A percentile compares a stretch with the other conserved stretches of the same genome.
phyloP scores from a whole-genome alignment of 2,113 vertebrate species.

The Ploceus nigricollis region DNA sequence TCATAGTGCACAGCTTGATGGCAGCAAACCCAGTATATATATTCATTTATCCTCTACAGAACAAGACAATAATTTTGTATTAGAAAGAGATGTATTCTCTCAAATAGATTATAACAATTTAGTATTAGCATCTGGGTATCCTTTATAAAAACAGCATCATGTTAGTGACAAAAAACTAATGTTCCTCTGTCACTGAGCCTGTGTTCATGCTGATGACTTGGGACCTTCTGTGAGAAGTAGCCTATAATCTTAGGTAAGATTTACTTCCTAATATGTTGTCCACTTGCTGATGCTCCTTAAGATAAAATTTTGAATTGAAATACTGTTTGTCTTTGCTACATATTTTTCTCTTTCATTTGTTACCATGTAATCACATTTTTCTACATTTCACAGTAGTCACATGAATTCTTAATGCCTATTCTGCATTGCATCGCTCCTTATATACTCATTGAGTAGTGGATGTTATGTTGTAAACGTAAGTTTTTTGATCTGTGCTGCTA shows the following conservation, averaged over 20 bases:
- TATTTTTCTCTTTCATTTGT: not conserved
- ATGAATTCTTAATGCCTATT: not conserved
- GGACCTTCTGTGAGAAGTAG: not conserved
- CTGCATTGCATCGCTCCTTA: not conserved
- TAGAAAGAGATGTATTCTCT: not conserved
- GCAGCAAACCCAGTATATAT: not conserved
- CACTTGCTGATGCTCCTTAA: not conserved
- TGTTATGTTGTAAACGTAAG: not conserved
- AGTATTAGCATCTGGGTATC: not conserved
- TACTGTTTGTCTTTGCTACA: not conserved
- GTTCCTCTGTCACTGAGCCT: not conserved
- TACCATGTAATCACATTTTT: not conserved
- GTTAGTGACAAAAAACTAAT: not conserved
- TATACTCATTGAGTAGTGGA: not conserved
- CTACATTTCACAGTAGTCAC: not conserved
- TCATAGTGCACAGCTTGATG: not conserved
- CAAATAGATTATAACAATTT: not conserved
- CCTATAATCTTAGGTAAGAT: not conserved
- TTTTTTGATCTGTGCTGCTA: not conserved
- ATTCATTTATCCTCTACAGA: not conserved
- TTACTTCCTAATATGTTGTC: not conserved
- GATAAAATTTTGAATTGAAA: not conserved
- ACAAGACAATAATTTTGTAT: not conserved
- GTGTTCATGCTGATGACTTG: not conserved
- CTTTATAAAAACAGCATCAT: not conserved